Percentiles rank a stretch among this genome's conserved stretches.
These are phyloP conservation scores for Atrichornis clamosus DNA, from an alignment of 2,113 vertebrate genomes.

Conservation along the genomic window DNA sequence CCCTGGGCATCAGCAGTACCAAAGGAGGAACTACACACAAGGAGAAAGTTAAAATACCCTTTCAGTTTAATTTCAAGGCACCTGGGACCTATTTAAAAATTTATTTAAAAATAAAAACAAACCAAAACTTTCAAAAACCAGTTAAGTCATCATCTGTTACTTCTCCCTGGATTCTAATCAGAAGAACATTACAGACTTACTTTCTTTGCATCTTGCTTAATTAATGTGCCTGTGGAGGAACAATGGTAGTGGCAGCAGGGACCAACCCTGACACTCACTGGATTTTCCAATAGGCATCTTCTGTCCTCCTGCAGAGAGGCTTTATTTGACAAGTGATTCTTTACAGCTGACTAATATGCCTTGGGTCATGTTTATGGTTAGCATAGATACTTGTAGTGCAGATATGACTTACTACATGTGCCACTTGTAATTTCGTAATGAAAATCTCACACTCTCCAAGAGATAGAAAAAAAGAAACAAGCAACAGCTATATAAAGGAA, in stretches of 20 bases:
- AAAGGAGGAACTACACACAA: not conserved
- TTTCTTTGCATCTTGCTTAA: conserved; percentile 14
- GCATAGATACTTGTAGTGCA: not conserved
- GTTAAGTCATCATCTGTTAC: not conserved
- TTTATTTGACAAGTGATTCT: conserved; percentile 8
- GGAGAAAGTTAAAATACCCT: not conserved
- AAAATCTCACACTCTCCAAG: conserved; percentile 12
- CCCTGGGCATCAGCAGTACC: not conserved
- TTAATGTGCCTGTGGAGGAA: not conserved
- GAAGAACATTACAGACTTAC: not conserved
- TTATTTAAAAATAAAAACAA: not conserved
- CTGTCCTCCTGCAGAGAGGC: not conserved
- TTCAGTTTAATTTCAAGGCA: not conserved
- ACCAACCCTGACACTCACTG: not conserved
- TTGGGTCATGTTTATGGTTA: conserved; percentile 22
- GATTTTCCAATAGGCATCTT: not conserved
- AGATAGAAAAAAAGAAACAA: not conserved
- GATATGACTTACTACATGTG: conserved; percentile 41
- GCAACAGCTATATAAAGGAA: not conserved
- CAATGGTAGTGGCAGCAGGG: not conserved
- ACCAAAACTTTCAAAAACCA: not conserved
- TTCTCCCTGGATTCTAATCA: not conserved
- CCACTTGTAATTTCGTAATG: conserved; percentile 46
- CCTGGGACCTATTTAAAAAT: not conserved
- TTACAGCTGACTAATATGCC: not conserved